A percentile compares a stretch with the other conserved stretches of the same genome.
These are phyloP conservation scores for Sclerurus mexicanus DNA, from an alignment of 2,113 vertebrate genomes.

Conservation along the genomic window DNA sequence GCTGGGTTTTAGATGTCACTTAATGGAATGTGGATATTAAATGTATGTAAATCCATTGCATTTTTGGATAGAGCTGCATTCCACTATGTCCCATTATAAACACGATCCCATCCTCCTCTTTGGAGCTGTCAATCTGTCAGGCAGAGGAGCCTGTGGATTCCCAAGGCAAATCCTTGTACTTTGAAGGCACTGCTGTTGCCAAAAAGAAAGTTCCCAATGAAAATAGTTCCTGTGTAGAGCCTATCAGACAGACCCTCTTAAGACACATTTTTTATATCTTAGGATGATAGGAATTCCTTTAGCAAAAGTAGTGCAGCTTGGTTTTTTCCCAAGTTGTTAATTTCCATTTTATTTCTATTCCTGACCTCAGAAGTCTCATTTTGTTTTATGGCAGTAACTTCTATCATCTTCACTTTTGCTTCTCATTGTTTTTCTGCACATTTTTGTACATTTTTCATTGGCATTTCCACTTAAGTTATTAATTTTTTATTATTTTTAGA, in stretches of 20 bases:
- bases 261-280: conserved; percentile 19
- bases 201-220: conserved; percentile 18
- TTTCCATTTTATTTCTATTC: neutral
- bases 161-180: conserved; percentile 4
- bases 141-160: neutral
- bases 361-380: neutral
- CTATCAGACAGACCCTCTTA: neutral
- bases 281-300: conserved; percentile 8
- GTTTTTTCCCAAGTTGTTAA: neutral
- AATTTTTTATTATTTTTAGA: neutral
- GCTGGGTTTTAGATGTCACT: conserved; percentile 37
- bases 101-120: conserved; percentile 17
- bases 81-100: conserved; percentile 38
- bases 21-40: conserved; percentile 45
- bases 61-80: conserved; percentile 39
- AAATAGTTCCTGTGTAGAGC: neutral
- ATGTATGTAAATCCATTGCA: conserved; percentile 49
- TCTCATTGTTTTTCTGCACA: neutral
- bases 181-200: conserved; percentile 8
- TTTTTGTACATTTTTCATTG: neutral
- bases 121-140: conserved; percentile 15
- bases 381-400: neutral
- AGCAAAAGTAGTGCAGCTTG: neutral
- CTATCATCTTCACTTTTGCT: neutral
- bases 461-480: neutral